phyloP scores from a whole-genome alignment of 92 coral and sea anemone genomes.

The Micromussa lordhowensis region DNA sequence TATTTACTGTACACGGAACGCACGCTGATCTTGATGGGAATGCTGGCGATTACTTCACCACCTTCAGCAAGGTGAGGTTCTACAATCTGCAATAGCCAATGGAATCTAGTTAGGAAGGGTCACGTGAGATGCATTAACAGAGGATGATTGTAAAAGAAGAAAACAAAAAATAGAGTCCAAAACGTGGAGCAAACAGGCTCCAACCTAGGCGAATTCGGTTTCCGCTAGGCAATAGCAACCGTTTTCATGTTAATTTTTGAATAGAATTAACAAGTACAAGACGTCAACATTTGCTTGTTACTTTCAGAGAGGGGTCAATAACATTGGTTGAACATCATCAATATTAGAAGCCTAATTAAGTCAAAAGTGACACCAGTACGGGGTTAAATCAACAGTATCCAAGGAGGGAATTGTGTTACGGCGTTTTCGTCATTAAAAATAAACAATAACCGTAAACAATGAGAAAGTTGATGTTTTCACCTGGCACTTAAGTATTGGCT shows the following conservation, averaged over 20 bases:
- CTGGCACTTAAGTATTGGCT: conserved; percentile 94
- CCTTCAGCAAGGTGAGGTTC: conserved; percentile 94
- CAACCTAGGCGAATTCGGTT: not conserved
- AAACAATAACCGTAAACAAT: not conserved
- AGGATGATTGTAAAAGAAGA: not conserved
- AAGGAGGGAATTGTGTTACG: not conserved
- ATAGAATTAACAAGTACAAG: not conserved
- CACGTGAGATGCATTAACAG: not conserved
- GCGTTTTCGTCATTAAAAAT: not conserved
- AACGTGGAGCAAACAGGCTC: not conserved
- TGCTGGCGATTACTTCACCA: conserved; percentile 99
- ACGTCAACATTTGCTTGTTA: not conserved
- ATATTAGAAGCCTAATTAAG: not conserved
- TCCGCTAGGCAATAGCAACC: not conserved
- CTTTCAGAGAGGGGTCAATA: not conserved
- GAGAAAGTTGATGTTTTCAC: conserved; percentile 35
- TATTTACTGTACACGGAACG: conserved; percentile 99
- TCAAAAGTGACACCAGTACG: not conserved
- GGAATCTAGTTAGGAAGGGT: not conserved
- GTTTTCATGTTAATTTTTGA: not conserved
- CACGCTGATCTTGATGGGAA: conserved; percentile 95
- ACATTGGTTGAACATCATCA: not conserved
- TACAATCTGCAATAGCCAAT: conserved; percentile 70
- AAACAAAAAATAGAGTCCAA: not conserved
- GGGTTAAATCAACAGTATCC: too few relatives aligned